Base-by-base conservation (phyloP, 2,797 vertebrate species). In the Naso thynnoides region DNA sequence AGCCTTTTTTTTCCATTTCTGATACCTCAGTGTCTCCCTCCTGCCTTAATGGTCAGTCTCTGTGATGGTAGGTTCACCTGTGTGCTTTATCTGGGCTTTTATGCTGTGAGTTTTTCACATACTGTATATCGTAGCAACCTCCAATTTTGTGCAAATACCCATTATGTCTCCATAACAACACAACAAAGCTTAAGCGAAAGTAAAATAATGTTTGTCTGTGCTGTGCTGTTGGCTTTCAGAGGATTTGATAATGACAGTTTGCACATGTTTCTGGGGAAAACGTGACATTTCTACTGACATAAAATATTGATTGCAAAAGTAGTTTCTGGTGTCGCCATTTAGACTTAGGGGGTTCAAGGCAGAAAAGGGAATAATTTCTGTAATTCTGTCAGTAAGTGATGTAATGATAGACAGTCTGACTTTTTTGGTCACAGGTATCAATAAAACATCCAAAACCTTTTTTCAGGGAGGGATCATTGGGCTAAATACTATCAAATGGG, bases 1-100 rank as follows among this genome's bases (percentile, higher is more conserved):
- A 49, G 70, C 9, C 6, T 8, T 82, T 62, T 72, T 65, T 77
- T 83, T 84, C n/a, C 73, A 74, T 50, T 44, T 23, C 59, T 59
- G 62, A 74, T 55, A 50, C n/a, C 31, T 56, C 33, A 24, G 0
- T 21, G 9, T 58, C 59, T 70, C 61, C 59, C 74, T 75, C 49
- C 44, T 52, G 61, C 65, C 36, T 48, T 73, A 72, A 82, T 52
- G 61, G 39, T 59, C 52, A 33, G 49, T 57, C 2, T 39, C 55
- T 52, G 42, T 49, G 73, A 72, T 47, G 72, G 55, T 62, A 41
- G 54, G 53, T 42, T 73, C 72, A 71, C 36, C 59, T 57, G 66
- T 81, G 72, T 44, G 62, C 38, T 52, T 41, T 58, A 48, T 59
- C 18, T 42, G 50, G 24, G 27, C 65, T 52, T 49, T 6, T 42